Percentiles rank a stretch among this genome's conserved stretches.
phyloP scores from a whole-genome alignment of 37 sponge, comb jelly and placozoan species.

The Bolinopsis microptera region DNA sequence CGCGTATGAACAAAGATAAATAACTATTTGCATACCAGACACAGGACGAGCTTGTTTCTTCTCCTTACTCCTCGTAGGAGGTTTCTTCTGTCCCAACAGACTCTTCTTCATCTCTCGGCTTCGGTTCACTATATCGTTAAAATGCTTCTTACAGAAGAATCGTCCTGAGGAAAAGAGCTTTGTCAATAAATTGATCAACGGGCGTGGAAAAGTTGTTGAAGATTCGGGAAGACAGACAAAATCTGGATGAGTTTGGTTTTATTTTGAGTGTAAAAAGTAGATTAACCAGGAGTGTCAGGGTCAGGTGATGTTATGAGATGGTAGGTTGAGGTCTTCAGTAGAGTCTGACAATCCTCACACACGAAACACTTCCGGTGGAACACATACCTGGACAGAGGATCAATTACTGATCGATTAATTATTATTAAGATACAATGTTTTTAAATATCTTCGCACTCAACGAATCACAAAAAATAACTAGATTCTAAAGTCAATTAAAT shows the following conservation, averaged over 20 bases:
- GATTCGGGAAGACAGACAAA: too few species aligned
- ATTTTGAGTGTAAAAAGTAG: too few species aligned
- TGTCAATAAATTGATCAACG: too few species aligned
- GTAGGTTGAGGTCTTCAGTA: constrained; percentile 59
- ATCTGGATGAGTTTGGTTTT: too few species aligned
- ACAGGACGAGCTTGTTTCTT: constrained; percentile 1
- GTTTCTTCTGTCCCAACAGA: not conserved
- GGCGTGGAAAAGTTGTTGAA: too few species aligned
- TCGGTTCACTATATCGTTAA: not conserved
- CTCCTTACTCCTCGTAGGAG: not conserved
- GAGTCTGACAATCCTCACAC: constrained; percentile 34
- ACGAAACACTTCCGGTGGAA: constrained; percentile 62
- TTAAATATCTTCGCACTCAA: too few species aligned
- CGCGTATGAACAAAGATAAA: too few species aligned
- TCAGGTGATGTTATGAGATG: constrained; percentile 51
- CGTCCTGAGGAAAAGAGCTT: not conserved
- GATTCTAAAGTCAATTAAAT: too few species aligned
- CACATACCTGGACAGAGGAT: not conserved
- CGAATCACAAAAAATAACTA: too few species aligned
- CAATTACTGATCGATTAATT: too few species aligned
- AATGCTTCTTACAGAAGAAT: constrained; percentile 56
- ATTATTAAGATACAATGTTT: too few species aligned
- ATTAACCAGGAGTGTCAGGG: not conserved
- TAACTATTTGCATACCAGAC: too few species aligned
- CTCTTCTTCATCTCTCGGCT: constrained; percentile 19